A percentile compares a stretch with the other conserved stretches of the same genome.
Evolutionary conservation across 1,140 invertebrate species (phyloP).

Genomic region (Zophobas atratus): DNA sequence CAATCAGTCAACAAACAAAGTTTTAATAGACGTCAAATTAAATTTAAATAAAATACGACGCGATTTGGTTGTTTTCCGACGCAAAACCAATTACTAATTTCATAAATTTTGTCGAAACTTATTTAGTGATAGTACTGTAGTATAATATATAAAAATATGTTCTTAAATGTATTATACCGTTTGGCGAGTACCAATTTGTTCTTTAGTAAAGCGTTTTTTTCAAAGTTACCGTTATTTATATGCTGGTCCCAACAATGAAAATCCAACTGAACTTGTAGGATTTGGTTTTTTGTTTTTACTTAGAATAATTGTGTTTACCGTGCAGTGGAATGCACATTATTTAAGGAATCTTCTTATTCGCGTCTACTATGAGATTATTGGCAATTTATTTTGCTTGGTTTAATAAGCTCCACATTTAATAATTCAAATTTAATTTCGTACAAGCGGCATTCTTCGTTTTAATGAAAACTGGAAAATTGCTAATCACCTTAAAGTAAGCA

Average conservation of each 20-base stretch:
- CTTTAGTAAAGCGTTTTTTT: too few species aligned
- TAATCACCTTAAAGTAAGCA: constrained; percentile 41
- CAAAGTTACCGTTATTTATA: too few species aligned
- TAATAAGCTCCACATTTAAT: constrained; percentile 34
- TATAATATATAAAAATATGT: too few species aligned
- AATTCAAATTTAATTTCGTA: constrained; percentile 40
- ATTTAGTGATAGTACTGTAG: too few species aligned
- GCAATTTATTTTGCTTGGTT: constrained; percentile 35
- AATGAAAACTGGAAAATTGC: constrained; percentile 38
- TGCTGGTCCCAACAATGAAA: too few species aligned
- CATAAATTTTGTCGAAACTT: too few species aligned
- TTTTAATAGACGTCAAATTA: constrained; percentile 3
- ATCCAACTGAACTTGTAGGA: not conserved
- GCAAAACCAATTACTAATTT: too few species aligned
- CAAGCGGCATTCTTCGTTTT: constrained; percentile 42
- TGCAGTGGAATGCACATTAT: constrained; percentile 20
- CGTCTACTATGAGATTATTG: constrained; percentile 23
- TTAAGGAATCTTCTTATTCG: constrained; percentile 25
- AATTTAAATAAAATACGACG: constrained; percentile 6
- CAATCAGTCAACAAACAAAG: not conserved
- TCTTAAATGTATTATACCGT: too few species aligned
- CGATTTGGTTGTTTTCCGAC: too few species aligned
- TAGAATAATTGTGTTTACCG: constrained; percentile 3
- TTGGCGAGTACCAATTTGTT: too few species aligned
- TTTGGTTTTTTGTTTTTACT: constrained; percentile 4